These are phyloP conservation scores for Bombus huntii DNA, from an alignment of 1,140 invertebrate genomes.

Conservation along the genomic window DNA sequence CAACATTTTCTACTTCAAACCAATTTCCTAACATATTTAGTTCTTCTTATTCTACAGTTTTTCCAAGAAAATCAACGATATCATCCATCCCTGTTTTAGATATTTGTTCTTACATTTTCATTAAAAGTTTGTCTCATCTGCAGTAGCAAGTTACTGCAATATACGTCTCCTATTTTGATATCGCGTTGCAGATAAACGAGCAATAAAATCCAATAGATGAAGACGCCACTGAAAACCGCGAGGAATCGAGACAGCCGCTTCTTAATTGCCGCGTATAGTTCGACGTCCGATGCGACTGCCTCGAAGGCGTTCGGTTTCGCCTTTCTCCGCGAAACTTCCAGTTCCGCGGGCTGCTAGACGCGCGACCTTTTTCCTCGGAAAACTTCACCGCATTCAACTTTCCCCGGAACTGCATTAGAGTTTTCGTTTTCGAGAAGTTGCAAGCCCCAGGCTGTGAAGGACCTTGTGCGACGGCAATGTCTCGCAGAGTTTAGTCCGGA, in stretches of 20 bases:
- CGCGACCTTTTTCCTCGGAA: background rate
- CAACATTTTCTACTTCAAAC: too few relatives aligned
- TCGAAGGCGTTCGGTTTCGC: background rate
- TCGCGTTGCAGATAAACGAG: too few relatives aligned
- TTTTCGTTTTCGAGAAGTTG: constrained; percentile 13
- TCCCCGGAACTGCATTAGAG: constrained; percentile 2
- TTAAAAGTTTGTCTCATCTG: too few relatives aligned
- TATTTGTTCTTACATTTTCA: too few relatives aligned
- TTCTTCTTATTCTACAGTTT: too few relatives aligned
- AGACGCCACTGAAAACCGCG: background rate
- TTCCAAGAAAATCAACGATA: too few relatives aligned
- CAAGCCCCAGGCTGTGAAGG: background rate
- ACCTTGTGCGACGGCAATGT: background rate
- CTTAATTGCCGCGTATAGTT: constrained; percentile 10
- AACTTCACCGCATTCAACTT: constrained; percentile 27
- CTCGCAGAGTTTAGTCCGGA: constrained; percentile 34
- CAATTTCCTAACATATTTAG: too few relatives aligned
- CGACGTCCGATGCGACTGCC: background rate
- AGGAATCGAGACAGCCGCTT: background rate
- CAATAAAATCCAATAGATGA: too few relatives aligned
- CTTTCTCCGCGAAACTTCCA: background rate
- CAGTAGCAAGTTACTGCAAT: too few relatives aligned
- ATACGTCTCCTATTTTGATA: too few relatives aligned
- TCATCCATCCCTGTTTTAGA: too few relatives aligned
- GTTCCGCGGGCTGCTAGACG: background rate